Evolutionary conservation across 1,140 invertebrate genomes (phyloP), one percentile per base, ranked within the genome.

Genomic region (Thaumetopoea pityocampa): DNA sequence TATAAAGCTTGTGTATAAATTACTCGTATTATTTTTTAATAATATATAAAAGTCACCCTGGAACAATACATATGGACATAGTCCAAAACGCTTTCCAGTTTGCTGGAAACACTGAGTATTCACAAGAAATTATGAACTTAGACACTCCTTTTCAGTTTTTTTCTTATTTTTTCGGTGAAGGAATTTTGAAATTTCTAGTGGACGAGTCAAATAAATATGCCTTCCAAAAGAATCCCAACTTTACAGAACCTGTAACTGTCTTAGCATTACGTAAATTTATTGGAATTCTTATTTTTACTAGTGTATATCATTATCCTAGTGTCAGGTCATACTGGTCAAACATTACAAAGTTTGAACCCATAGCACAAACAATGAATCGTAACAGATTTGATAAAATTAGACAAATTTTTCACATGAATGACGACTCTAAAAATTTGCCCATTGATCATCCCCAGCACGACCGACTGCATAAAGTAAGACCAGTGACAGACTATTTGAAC

Each of bases 371-470:
- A 48, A 67, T 57, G 54, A 58, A 30, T 52, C 42, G 41, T 35
- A 66, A 69, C 56, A 66, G 50, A 56, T 67, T 60, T 58, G 65
- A 68, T 46, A 62, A 60, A 55, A 59, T 65, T 43, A 12, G 56
- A 51, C 9, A 46, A 51, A 47, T 61, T 50, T 53, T 68, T 48
- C 65, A 65, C 36, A 45, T 62, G 28, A 58, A 58, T 53, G 42
- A 53, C 27, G 18, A 57, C 30, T 38, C 33, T 35, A 51, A 57
- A 42, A 51, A 66, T 47, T 44, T 48, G 33, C 53, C 62, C 37
- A 22, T 40, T 45, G 52, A 53, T 54, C 56, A 69, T 17, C 58
- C 56, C 26, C 29, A 70, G 18, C 58, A 70, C 29, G 76, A 83
- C 51, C 42, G 52, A 51, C 47, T 81, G 32, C 66, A 67, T 54